Conservation (phyloP, 2,888 invertebrate species). For the Clistopyga incitator region DNA sequence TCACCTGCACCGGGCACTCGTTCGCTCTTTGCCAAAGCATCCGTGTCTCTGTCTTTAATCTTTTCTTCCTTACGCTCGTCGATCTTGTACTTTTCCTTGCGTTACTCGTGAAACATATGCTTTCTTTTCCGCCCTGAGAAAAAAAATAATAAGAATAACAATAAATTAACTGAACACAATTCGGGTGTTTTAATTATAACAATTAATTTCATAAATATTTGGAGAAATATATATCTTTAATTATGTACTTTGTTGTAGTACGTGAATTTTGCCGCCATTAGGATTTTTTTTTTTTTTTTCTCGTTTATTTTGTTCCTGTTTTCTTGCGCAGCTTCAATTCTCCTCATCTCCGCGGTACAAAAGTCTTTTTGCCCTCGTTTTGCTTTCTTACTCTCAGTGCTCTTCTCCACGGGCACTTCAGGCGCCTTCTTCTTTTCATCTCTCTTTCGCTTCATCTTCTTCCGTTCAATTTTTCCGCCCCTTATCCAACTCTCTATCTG, state of each 20-base stretch:
- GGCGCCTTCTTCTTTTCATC: conserved; percentile 21
- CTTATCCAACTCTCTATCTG: conserved; percentile 22
- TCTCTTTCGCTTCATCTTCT: conserved; percentile 22
- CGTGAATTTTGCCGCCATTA: conserved; percentile 23
- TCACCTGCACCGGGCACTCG: conserved; percentile 53
- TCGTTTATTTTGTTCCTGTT: not conserved
- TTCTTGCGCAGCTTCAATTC: not conserved
- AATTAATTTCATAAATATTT: not conserved
- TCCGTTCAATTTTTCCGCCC: conserved; percentile 41
- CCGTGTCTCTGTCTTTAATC: conserved; percentile 41
- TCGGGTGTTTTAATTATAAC: too few relatives aligned
- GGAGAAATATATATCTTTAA: not conserved
- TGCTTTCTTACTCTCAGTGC: conserved; percentile 20
- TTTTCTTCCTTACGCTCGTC: conserved; percentile 56
- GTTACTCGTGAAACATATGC: conserved; percentile 27
- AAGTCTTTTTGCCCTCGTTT: conserved; percentile 34
- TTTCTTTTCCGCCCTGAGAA: conserved; percentile 14
- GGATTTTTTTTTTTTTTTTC: conserved; percentile 8
- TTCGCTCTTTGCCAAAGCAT: conserved; percentile 41
- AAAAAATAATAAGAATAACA: too few relatives aligned
- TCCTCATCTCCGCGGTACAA: conserved; percentile 2
- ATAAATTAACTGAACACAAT: too few relatives aligned
- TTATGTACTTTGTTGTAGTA: not conserved
- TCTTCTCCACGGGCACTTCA: conserved; percentile 18
- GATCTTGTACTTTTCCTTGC: conserved; percentile 39